Evolutionary conservation across 2,113 vertebrate genomes (phyloP), one percentile per base, ranked within the genome.

Genomic region (Cyanoliseus patagonus): DNA sequence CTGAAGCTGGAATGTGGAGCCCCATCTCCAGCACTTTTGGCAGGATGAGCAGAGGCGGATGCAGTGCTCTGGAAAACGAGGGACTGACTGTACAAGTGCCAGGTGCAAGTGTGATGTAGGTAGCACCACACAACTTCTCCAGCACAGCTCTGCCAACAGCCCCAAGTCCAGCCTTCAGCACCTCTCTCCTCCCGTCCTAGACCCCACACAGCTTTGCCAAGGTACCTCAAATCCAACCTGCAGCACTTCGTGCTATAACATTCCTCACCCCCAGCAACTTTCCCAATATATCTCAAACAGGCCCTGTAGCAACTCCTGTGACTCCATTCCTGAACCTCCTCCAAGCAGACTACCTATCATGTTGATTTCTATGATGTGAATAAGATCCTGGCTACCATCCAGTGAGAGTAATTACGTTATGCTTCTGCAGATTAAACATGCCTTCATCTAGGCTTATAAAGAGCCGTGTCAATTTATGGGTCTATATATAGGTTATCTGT

Each of bases 261-360:
- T 92, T 96, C 92, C 92, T 96, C 79, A 89, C 62, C 68, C 95
- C 67, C 92, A 94, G 83, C 89, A 94, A 92, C 94, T 92, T 95
- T 96, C 94, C 91, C 96, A 94, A 87, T 94, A 90, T 89, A 94
- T 94, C 91, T 97, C 93, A 74, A 92, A 94, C 87, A 95, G 91
- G 96, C 94, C 96, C 95, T 94, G 94, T 95, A 96, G 96, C 96
- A 95, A 94, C 96, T 97, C 78, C 83, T 83, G 95, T 95, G 92
- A 94, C 96, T 96, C 97, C 95, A 94, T 95, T 97, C 94, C 96
- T 95, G 95, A 97, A 95, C 89, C 84, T 90, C 78, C 93, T 95
- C 96, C 96, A 97, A 97, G 94, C 81, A 91, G 97, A 92, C 96
- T 95, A 95, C 96, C 95, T 93, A 92, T 95, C 97, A 87, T 24